phyloP scores from a whole-genome alignment of 2,113 vertebrate species.

The Mesoclemmys tuberculata region DNA sequence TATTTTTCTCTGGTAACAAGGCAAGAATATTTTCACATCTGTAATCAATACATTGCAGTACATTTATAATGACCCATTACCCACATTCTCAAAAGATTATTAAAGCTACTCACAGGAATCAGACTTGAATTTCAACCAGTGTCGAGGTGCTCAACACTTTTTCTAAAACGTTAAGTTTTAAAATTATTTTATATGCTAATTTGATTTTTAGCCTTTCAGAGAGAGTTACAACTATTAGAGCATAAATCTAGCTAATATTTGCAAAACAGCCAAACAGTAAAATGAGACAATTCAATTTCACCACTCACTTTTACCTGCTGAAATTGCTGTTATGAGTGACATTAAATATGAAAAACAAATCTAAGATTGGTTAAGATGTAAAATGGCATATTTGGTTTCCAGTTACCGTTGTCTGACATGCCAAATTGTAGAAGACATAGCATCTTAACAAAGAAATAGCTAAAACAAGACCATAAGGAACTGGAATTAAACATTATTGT shows the following conservation, averaged over 20 bases:
- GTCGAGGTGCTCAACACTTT: neutral
- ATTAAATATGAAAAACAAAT: neutral
- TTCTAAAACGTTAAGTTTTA: neutral
- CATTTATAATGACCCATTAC: neutral
- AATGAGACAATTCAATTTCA: neutral
- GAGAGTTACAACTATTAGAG: neutral
- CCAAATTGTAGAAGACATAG: neutral
- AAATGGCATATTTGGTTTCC: neutral
- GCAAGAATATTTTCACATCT: constrained; percentile 12
- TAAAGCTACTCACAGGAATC: neutral
- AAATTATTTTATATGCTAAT: neutral
- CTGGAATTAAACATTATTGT: too few species aligned
- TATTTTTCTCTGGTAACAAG: constrained; percentile 26
- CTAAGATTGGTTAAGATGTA: neutral
- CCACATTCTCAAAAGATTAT: neutral
- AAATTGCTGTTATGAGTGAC: neutral
- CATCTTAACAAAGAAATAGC: neutral
- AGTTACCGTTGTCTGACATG: neutral
- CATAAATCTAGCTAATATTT: neutral
- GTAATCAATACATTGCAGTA: neutral
- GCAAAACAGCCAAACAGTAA: neutral
- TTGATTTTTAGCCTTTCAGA: neutral
- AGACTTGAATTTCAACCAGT: neutral
- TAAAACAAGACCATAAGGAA: neutral
- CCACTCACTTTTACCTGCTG: neutral